Base-by-base conservation (phyloP, 1,140 invertebrate species). In the Hermetia illucens region DNA sequence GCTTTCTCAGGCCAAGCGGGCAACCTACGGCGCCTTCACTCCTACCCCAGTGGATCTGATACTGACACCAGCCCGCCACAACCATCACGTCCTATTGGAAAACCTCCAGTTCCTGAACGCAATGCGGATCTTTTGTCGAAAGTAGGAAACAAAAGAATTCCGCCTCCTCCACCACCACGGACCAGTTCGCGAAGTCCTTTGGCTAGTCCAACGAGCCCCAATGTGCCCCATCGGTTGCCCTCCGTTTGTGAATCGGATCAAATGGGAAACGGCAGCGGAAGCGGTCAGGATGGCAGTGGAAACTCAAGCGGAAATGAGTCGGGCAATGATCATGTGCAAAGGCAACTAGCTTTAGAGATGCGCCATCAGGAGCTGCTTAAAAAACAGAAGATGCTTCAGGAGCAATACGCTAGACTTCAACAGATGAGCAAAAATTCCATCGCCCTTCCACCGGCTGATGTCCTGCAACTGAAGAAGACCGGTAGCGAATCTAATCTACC, bases 401-500 rank as follows among this genome's bases (percentile, higher is more conserved):
- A 90, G 44, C 87, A 92, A 48, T 92, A 89, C 57, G 79, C 81
- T 1, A 68, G 86, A 9, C 56, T 91, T 22, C 87, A 91, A 49
- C 81, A 83, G 58, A 70, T 90, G 17, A 85, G 87, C 49, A 71
- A 84, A 30, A 77, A 78, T 29, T 74, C 78, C 9, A 72, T 78
- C 2, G 70, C 74, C 0, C 55, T 74, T 21, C 73, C 74, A 34
- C 69, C 72, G 15, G 64, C 69, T 15, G 69, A 72, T 12, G 69
- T 74, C 29, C 70, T 71, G 44, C 69, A 71, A 38, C 60, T 89
- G 4, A 89, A 90, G 58, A 88, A 88, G 53, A 87, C 83, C 0
- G 85, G 85, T n/a, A 86, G 80, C 46, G 86, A 90, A 53, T 83
- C 82, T 17, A 90, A 90, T 56, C 62, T 91, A 3, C 61, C 88